These are phyloP conservation scores for Brachionus rotundiformis DNA, from an alignment of 1,140 invertebrate species.

Conservation along the genomic window DNA sequence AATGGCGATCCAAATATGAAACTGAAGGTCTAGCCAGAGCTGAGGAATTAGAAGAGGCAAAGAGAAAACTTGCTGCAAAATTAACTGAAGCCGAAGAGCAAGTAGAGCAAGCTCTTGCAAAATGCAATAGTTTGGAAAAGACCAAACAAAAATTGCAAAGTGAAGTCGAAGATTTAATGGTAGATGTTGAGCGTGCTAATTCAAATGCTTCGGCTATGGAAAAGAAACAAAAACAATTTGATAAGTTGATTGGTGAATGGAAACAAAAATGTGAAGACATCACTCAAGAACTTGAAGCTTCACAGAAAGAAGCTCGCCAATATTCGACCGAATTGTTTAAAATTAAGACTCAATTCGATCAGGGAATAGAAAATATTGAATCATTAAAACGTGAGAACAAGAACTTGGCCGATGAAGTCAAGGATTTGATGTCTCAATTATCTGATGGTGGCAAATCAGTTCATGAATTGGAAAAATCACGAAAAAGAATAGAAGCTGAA, in stretches of 20 bases:
- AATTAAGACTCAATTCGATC: constrained; percentile 94
- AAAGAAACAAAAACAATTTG: constrained; percentile 99
- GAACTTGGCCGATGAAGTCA: constrained; percentile 78
- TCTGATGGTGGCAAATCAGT: constrained; percentile 87
- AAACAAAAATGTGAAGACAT: constrained; percentile 97
- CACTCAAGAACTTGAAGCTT: constrained; percentile 91
- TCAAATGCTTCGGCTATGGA: constrained; percentile 85
- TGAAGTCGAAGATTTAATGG: constrained; percentile 94
- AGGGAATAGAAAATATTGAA: constrained; percentile 90
- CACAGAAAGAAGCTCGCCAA: constrained; percentile 97
- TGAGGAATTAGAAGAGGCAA: constrained; percentile 96
- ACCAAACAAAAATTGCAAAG: constrained; percentile 91
- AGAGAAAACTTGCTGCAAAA: constrained; percentile 92
- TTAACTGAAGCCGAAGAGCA: constrained; percentile 94
- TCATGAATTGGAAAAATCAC: constrained; percentile 96
- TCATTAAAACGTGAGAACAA: constrained; percentile 98
- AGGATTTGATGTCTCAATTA: constrained; percentile 93
- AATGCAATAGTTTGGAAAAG: constrained; percentile 93
- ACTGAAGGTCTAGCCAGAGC: constrained; percentile 75
- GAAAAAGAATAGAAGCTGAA: constrained; percentile 95
- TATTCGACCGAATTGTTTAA: constrained; percentile 99
- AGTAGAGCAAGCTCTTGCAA: constrained; percentile 95
- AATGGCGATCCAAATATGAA: constrained; percentile 58
- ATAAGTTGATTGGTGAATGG: constrained; percentile 99
- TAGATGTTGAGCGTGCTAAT: constrained; percentile 85